Evolutionary conservation across 2,797 vertebrate genomes (phyloP), one percentile per base, ranked within the genome.

Genomic region (Falco naumanni): DNA sequence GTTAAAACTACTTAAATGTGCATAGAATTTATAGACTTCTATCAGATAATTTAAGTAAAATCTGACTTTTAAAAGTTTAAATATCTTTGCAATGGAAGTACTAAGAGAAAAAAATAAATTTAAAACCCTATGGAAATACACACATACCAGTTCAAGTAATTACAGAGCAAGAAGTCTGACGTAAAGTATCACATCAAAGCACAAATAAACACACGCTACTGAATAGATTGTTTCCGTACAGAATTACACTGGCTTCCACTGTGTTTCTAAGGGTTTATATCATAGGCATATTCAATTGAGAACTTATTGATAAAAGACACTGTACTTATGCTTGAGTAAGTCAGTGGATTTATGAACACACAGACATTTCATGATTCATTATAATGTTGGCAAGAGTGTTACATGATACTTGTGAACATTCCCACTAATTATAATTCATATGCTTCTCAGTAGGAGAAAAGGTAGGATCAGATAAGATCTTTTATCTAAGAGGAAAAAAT

Each of bases 401-500:
- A 41, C 37, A 16, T 15, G 21, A n/a, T 21, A 50, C 29, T 57
- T 68, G 24, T 56, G n/a, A 68, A 60, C 7, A 20, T 61, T 45
- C 15, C 10, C 28, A 54, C 1, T 7, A 70, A 7, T 65, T 68
- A 71, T 51, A 48, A 61, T 50, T 68, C 14, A 13, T 29, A 19
- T 19, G 11, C 9, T 77, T 63, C 19, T 63, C 10, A 54, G 5
- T 29, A 21, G 21, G 6, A 74, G 24, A 39, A 85, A 89, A 54
- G 2, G 3, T 37, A 4, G 8, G 7, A 54, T 79, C 4, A 16
- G 11, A 48, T 2, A 17, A 1, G 3, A 5, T 2, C n/a, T 77
- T 61, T 54, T 37, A 4, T 56, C 12, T 54, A 39, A 13, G 6
- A 74, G 10, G 9, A 28, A 80, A 89, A 80, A n/a, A 43, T 26